phyloP scores from a whole-genome alignment of 2,113 vertebrate genomes.

The Gymnobelideus leadbeateri region DNA sequence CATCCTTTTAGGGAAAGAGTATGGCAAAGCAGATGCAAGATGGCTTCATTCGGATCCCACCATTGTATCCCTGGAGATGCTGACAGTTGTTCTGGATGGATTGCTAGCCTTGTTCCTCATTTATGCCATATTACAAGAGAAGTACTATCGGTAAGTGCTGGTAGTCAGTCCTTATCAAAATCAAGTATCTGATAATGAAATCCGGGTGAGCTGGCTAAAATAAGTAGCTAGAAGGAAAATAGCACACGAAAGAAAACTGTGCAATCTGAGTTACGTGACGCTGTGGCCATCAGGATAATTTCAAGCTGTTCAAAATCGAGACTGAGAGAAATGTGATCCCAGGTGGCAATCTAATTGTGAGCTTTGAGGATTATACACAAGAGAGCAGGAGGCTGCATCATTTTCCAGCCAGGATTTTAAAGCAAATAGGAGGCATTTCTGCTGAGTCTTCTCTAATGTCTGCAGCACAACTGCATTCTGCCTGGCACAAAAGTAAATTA shows the following conservation, averaged over 20 bases:
- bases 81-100: conserved; percentile 83
- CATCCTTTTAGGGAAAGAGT: conserved; percentile 88
- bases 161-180: background rate
- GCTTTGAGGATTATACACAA: background rate
- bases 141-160: conserved; percentile 80
- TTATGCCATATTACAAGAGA: conserved; percentile 83
- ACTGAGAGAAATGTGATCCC: background rate
- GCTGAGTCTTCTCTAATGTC: background rate
- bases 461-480: background rate
- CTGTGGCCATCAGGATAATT: conserved; percentile 12
- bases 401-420: background rate
- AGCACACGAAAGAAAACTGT: conserved; percentile 42
- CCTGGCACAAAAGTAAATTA: background rate
- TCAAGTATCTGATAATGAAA: background rate
- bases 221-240: conserved; percentile 27
- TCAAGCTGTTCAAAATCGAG: background rate
- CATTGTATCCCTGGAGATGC: conserved; percentile 86
- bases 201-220: background rate
- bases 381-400: background rate
- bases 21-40: conserved; percentile 88
- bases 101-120: conserved; percentile 84
- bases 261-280: background rate
- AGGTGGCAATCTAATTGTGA: background rate
- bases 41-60: conserved; percentile 86
- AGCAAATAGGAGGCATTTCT: conserved; percentile 16